Percentiles rank a stretch among this genome's conserved stretches.
Evolutionary conservation across 2,797 vertebrate species (phyloP).

Genomic region (Channa striata): DNA sequence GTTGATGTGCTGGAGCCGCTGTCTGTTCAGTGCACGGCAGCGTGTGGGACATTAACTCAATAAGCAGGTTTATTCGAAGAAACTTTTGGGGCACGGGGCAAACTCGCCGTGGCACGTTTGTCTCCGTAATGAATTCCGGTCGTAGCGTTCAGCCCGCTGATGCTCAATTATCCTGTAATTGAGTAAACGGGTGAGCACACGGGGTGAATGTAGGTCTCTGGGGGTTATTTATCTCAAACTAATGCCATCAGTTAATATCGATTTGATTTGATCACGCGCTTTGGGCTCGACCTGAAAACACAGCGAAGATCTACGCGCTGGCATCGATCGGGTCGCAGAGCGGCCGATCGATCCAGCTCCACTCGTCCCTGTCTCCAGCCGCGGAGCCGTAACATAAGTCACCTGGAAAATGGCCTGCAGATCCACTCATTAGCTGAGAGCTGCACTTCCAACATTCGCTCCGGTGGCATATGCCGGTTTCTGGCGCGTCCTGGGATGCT

Average conservation of each 20-base stretch:
- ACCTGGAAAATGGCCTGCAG: constrained; percentile 70
- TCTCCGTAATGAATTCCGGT: constrained; percentile 40
- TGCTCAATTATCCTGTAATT: constrained; percentile 47
- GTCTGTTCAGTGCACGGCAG: constrained; percentile 37
- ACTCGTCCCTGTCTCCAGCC: constrained; percentile 66
- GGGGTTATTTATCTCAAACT: constrained; percentile 35
- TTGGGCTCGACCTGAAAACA: constrained; percentile 58
- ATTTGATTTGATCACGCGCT: constrained; percentile 35
- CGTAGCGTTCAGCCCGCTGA: constrained; percentile 32
- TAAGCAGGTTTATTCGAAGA: constrained; percentile 30
- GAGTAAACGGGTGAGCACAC: constrained; percentile 30
- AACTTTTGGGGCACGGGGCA: constrained; percentile 37
- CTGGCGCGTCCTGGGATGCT: constrained; percentile 55
- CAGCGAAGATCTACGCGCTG: constrained; percentile 38
- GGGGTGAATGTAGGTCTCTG: constrained; percentile 13
- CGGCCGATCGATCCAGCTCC: constrained; percentile 69
- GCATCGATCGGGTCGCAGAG: constrained; percentile 60
- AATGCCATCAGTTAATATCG: constrained; percentile 38
- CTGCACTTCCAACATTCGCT: constrained; percentile 74
- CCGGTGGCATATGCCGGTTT: constrained; percentile 77
- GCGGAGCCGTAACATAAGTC: constrained; percentile 69
- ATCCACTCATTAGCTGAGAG: constrained; percentile 69
- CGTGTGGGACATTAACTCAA: constrained; percentile 44
- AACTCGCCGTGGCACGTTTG: constrained; percentile 23
- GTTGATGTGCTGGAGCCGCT: constrained; percentile 28